Conservation (phyloP, 2,113 vertebrate species). For the Dicrurus megarhynchus region DNA sequence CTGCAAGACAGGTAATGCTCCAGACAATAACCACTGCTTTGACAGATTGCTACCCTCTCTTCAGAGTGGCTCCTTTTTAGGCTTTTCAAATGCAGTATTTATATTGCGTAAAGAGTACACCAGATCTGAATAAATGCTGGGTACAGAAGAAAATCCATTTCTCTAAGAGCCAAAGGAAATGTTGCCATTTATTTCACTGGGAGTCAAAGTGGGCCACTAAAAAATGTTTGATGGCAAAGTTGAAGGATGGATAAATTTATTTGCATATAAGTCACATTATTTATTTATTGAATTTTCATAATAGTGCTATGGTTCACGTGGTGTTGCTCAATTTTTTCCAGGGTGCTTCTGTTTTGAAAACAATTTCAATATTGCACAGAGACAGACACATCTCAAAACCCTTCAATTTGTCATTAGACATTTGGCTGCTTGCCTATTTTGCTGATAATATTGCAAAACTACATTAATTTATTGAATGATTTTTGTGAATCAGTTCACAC, state of each 20-base stretch:
- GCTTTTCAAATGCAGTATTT: slow-evolving; percentile 16
- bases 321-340: slow-evolving; percentile 63
- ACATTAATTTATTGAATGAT: slow-evolving; percentile 77
- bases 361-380: slow-evolving; percentile 69
- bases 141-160: not conserved
- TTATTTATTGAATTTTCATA: slow-evolving; percentile 76
- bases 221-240: slow-evolving; percentile 29
- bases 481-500: slow-evolving; percentile 76
- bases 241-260: slow-evolving; percentile 61
- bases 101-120: slow-evolving; percentile 5
- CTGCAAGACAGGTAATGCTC: slow-evolving; percentile 80
- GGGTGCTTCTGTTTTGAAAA: slow-evolving; percentile 76
- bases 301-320: slow-evolving; percentile 57
- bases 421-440: slow-evolving; percentile 77
- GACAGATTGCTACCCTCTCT: slow-evolving; percentile 61
- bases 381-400: slow-evolving; percentile 74
- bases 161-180: not conserved
- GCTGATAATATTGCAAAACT: slow-evolving; percentile 77
- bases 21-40: slow-evolving; percentile 46
- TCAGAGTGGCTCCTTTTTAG: slow-evolving; percentile 14
- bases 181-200: not conserved
- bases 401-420: slow-evolving; percentile 77
- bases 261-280: slow-evolving; percentile 67
- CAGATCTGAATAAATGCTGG: slow-evolving; percentile 5
- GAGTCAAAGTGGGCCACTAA: slow-evolving; percentile 35